Conservation (phyloP, 1,140 invertebrate species). For the Drosophila kanapiae region DNA sequence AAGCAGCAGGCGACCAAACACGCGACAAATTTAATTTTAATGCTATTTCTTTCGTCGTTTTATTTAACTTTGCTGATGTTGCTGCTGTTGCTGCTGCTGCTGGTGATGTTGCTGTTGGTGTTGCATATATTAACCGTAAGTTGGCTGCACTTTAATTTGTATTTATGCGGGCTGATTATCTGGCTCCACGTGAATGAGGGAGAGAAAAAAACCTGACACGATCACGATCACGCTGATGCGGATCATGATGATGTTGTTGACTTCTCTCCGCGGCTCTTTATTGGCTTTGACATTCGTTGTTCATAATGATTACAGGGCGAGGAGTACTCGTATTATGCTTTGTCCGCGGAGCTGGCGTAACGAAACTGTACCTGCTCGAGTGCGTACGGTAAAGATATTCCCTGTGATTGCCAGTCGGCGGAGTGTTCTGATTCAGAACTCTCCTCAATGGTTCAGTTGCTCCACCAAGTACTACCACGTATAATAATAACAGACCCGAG, state of each 20-base stretch:
- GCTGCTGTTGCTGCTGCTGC: slow-evolving; percentile 24
- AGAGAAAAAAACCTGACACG: slow-evolving; percentile 43
- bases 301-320: slow-evolving; percentile 37
- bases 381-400: slow-evolving; percentile 54
- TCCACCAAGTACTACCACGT: neutral
- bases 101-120: slow-evolving; percentile 50
- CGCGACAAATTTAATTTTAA: slow-evolving; percentile 82
- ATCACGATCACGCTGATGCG: slow-evolving; percentile 48
- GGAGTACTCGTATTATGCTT: slow-evolving; percentile 1
- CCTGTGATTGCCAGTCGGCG: slow-evolving; percentile 10
- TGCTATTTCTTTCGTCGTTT: slow-evolving; percentile 74
- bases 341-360: slow-evolving; percentile 39
- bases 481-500: slow-evolving; percentile 16
- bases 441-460: slow-evolving; percentile 39
- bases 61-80: slow-evolving; percentile 62
- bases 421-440: slow-evolving; percentile 29
- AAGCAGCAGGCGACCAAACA: slow-evolving; percentile 71
- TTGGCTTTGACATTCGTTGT: slow-evolving; percentile 65
- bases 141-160: slow-evolving; percentile 81
- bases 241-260: slow-evolving; percentile 74
- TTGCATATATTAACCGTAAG: slow-evolving; percentile 82
- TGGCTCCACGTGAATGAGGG: slow-evolving; percentile 40
- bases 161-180: slow-evolving; percentile 82
- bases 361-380: slow-evolving; percentile 68
- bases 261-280: slow-evolving; percentile 63